Base-by-base conservation (phyloP, 2,797 vertebrate genomes). In the Acrocephalus scirpaceus region DNA sequence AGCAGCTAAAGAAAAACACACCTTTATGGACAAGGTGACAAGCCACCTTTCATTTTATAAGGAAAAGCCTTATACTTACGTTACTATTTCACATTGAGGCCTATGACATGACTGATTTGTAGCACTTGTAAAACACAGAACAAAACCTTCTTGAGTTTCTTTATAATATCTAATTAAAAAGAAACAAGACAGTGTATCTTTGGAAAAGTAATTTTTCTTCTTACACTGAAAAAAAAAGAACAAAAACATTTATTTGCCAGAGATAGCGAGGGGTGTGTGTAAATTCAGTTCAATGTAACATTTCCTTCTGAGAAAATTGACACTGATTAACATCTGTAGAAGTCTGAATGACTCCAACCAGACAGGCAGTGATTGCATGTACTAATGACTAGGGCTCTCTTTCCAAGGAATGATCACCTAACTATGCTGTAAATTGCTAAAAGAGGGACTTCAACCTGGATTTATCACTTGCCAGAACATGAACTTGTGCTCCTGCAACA, bases 1-100 rank as follows among this genome's bases (percentile, higher is more conserved):
- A 92, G 19, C 47, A 90, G 72, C 71, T 85, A 56, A 89, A 92
- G 92, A 90, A 86, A 74, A 97, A 87, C 60, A 22, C 47, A 89
- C 19, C 12, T 56, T 85, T 27, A 48, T 14, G 66, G 30, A 61
- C 47, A 78, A 62, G 34, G 45, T 62, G 44, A 86, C 62, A 82
- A 72, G 66, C 7, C 36, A 36, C 25, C 47, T 75, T 73, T 61
- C 47, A 32, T 61, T 84, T 66, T 29, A 30, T 23, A 76, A 72
- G 75, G 45, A 61, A 86, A 86, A 78, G 23, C 21, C 32, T 71
- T 45, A 60, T 4, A 32, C 12, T 80, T 26, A 10, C 0, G 0
- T 38, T 54, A 79, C 19, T 85, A n/a, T 26, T 79, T 75, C 71
- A 81, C 32, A 53, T 11, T 16, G 34, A 82, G 11, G 26, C 25